A percentile compares a stretch with the other conserved stretches of the same genome.
Conservation (phyloP, 2,888 invertebrate species). For the Lysandra bellargus region DNA sequence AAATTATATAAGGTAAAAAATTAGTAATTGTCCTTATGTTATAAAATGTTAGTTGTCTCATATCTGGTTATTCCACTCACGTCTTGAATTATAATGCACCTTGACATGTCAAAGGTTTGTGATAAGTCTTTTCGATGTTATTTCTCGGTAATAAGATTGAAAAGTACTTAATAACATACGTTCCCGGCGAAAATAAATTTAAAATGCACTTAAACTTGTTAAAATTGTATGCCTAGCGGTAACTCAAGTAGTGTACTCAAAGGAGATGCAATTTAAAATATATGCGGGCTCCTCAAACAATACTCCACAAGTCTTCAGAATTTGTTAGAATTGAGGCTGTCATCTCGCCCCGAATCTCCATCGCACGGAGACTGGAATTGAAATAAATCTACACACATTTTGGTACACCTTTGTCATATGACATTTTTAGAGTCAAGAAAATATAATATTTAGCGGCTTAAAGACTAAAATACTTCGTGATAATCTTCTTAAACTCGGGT, state of each 20-base stretch:
- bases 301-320: conserved; percentile 26
- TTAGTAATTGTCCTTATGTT: no score
- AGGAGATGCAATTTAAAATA: conserved; percentile 37
- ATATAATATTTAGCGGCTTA: background rate
- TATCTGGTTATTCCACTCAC: no score
- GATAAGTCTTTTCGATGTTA: background rate
- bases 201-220: conserved; percentile 15
- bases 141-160: background rate
- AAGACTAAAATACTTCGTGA: background rate
- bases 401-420: background rate
- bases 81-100: no score
- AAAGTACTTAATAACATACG: background rate
- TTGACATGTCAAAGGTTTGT: no score
- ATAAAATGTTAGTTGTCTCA: no score
- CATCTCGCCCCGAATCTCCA: conserved; percentile 13
- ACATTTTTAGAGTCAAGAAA: background rate
- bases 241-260: conserved; percentile 33
- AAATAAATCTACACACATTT: background rate
- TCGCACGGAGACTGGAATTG: background rate
- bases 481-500: no score
- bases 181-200: background rate
- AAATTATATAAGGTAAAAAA: no score
- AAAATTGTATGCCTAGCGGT: conserved; percentile 19
- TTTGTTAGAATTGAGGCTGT: conserved; percentile 18
- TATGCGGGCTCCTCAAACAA: conserved; percentile 37